Base-by-base conservation (phyloP, 2,888 invertebrate genomes). In the Pyrrhopygopsis socrates region DNA sequence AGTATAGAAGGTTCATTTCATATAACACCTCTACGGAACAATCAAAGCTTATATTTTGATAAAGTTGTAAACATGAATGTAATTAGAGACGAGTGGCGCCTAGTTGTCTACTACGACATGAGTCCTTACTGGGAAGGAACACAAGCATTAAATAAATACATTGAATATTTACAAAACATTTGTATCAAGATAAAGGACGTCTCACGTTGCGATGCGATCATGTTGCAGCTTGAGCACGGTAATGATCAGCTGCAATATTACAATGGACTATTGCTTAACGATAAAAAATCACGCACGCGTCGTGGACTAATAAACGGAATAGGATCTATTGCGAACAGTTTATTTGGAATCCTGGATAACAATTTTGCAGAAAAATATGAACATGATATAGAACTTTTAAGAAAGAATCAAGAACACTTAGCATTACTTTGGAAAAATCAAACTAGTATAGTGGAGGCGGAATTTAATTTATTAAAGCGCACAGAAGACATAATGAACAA, bases 371-470 rank as follows among this genome's bases (percentile, higher is more conserved):
- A 82, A 80, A 73, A 90, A 27, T 88, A 88, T 68, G 24, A 78
- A 60, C 79, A 38, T n/a, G 70, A 67, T 22, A 79, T 45, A 45
- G 11, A 45, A 9, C 3, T 45, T 15, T 13, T 45, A 13, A 9
- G 45, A 15, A 71, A 85, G 0, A 88, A 90, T 73, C 70, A 92
- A 50, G 68, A 81, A 18, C 87, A 89, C 68, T 67, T 86, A 27
- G 45, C 45, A 2, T 6, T 41, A 54, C 24, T 90, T 15, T 88
- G 85, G 90, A 85, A 81, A 73, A 88, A 90, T 73, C 92, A 91
- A 65, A 92, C 92, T n/a, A 87, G 90, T 0, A 30, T 92, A 5
- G 78, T 90, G 11, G 89, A 92, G 54, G 67, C 90, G 0, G 90
- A 92, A 27, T 88, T 83, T 63, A 92, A 90, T 65, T 22, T 91